Percentiles rank a stretch among this genome's conserved stretches.
phyloP scores from a whole-genome alignment of 2,797 vertebrate species.

The Macrochelys suwanniensis region DNA sequence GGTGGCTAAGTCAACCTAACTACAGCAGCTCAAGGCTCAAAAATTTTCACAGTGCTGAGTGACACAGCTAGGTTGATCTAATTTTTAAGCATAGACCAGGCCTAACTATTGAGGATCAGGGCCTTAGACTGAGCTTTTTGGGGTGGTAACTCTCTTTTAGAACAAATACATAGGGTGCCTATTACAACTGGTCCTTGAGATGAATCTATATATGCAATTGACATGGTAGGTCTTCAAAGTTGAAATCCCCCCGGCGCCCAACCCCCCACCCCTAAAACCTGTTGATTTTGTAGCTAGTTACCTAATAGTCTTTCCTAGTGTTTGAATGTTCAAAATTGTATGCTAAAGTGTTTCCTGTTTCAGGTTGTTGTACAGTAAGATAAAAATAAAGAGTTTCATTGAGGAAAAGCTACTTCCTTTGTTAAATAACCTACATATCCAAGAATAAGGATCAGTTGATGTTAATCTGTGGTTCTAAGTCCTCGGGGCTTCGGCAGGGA shows the following conservation, averaged over 20 bases:
- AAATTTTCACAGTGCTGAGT: background rate
- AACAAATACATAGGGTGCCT: background rate
- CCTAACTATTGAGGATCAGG: background rate
- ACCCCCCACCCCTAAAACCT: background rate
- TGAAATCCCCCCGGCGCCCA: background rate
- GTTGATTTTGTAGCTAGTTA: background rate
- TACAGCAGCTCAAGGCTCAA: background rate
- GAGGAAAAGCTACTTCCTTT: slow-evolving; percentile 61
- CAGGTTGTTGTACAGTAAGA: slow-evolving; percentile 46
- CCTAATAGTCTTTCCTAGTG: background rate
- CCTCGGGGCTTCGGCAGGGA: no score
- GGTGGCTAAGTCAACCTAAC: background rate
- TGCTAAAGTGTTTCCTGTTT: slow-evolving; percentile 38
- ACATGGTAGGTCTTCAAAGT: background rate
- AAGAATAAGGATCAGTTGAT: slow-evolving; percentile 56
- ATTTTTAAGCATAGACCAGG: background rate
- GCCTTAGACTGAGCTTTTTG: background rate
- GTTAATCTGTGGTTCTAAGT: slow-evolving; percentile 25
- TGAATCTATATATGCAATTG: background rate
- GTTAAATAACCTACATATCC: slow-evolving; percentile 50
- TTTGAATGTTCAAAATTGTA: background rate
- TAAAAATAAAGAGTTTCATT: slow-evolving; percentile 71
- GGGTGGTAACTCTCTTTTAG: background rate
- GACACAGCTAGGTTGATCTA: background rate
- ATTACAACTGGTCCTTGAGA: background rate